Evolutionary conservation across 2,797 vertebrate genomes (phyloP).

Genomic region (Oreochromis grahami): DNA sequence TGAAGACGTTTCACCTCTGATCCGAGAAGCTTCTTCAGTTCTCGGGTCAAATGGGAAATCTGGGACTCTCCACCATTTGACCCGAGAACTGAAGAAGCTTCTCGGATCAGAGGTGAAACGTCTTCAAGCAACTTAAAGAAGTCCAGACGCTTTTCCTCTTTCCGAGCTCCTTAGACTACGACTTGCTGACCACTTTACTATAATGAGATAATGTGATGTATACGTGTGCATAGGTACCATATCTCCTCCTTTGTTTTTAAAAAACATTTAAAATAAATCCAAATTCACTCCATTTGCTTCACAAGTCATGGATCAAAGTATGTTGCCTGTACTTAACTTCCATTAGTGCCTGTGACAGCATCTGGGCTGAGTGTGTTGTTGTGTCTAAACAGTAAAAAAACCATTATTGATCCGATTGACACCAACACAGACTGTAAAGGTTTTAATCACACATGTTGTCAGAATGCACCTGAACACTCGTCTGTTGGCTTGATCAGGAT

Average conservation of each 20-base stretch:
- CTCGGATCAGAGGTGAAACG: neutral
- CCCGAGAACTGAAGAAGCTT: rapidly evolving
- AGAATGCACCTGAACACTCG: neutral
- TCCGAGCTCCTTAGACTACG: neutral
- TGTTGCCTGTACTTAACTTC: neutral
- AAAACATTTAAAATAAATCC: neutral
- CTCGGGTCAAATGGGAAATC: neutral
- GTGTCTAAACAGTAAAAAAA: neutral
- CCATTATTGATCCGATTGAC: rapidly evolving
- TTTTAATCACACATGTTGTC: neutral
- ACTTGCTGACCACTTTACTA: neutral
- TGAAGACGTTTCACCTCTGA: rapidly evolving
- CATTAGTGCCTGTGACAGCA: neutral
- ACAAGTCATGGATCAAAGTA: neutral
- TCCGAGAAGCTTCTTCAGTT: neutral
- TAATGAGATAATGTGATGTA: neutral
- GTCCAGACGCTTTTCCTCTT: neutral
- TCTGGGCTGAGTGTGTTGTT: neutral
- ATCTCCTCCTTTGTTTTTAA: neutral
- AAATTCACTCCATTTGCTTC: neutral
- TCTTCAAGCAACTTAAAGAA: neutral
- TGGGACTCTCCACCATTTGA: neutral
- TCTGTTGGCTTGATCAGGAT: neutral
- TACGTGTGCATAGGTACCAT: rapidly evolving
- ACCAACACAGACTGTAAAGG: neutral